Evolutionary conservation across 2,113 vertebrate genomes (phyloP).

Genomic region (Dunckerocampus dactyliophorus): DNA sequence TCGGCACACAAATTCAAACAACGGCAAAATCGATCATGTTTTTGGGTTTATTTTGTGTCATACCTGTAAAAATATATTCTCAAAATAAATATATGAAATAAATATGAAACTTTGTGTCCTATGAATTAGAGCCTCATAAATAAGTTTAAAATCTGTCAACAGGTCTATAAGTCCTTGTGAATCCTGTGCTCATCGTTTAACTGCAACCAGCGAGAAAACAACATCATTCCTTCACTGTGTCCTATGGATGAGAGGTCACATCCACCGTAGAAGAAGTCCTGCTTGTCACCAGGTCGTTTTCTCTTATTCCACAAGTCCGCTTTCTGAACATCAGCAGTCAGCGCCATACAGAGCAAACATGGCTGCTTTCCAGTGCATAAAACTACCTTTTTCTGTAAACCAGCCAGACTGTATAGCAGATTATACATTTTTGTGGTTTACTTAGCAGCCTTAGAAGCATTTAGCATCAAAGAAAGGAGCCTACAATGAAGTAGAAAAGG

Average conservation of each 20-base stretch:
- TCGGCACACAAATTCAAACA: constrained; percentile 34
- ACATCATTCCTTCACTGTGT: constrained; percentile 62
- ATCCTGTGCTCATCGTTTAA: constrained; percentile 40
- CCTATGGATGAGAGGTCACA: constrained; percentile 19
- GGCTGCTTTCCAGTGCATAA: constrained; percentile 63
- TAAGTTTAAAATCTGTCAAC: constrained; percentile 64
- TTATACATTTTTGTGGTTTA: constrained; percentile 30
- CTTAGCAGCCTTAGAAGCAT: constrained; percentile 48
- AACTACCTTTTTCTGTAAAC: constrained; percentile 54
- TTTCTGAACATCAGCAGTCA: constrained; percentile 35
- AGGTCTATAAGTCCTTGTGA: constrained; percentile 42
- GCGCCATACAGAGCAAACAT: constrained; percentile 36
- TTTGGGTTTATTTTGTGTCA: constrained; percentile 65
- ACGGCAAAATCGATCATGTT: constrained; percentile 26
- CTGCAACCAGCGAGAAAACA: constrained; percentile 35
- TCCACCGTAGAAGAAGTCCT: constrained; percentile 29
- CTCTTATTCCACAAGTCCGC: constrained; percentile 26
- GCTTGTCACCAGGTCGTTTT: constrained; percentile 9
- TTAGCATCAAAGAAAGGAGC: constrained; percentile 30
- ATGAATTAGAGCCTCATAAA: constrained; percentile 67
- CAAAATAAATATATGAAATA: constrained; percentile 81
- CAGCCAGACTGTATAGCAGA: constrained; percentile 35
- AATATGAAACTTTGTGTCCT: constrained; percentile 68
- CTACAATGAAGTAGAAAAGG: constrained; percentile 33
- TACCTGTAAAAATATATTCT: constrained; percentile 79